These are phyloP conservation scores for Anser cygnoides DNA, from an alignment of 2,113 vertebrate species.

Conservation along the genomic window DNA sequence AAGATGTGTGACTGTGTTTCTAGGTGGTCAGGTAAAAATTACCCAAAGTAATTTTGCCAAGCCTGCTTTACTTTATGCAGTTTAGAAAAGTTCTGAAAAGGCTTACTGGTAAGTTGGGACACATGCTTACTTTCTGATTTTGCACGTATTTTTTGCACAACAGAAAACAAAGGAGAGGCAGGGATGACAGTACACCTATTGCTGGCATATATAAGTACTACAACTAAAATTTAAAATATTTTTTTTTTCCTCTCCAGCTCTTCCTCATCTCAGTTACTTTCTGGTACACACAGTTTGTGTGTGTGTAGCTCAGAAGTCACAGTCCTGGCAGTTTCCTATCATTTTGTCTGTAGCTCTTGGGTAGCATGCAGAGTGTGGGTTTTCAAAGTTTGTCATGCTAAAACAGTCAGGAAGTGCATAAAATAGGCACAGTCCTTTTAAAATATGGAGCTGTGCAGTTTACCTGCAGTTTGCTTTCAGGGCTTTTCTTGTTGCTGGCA, in stretches of 20 bases:
- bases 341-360: background rate
- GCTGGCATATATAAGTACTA: background rate
- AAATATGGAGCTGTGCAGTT: background rate
- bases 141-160: background rate
- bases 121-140: background rate
- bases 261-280: background rate
- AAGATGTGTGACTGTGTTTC: background rate
- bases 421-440: background rate
- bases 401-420: background rate
- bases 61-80: background rate
- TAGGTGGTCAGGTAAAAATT: background rate
- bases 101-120: background rate
- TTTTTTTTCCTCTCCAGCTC: background rate
- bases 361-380: background rate
- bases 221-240: background rate
- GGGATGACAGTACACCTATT: background rate
- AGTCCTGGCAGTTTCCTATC: background rate
- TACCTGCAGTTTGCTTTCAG: background rate
- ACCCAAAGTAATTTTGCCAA: background rate
- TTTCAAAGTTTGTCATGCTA: background rate
- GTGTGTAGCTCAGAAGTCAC: background rate
- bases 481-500: background rate
- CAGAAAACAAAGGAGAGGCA: background rate
- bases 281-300: background rate
- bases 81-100: background rate